These are phyloP conservation scores for Micromys minutus DNA, from an alignment of 2,113 vertebrate genomes.

Conservation along the genomic window DNA sequence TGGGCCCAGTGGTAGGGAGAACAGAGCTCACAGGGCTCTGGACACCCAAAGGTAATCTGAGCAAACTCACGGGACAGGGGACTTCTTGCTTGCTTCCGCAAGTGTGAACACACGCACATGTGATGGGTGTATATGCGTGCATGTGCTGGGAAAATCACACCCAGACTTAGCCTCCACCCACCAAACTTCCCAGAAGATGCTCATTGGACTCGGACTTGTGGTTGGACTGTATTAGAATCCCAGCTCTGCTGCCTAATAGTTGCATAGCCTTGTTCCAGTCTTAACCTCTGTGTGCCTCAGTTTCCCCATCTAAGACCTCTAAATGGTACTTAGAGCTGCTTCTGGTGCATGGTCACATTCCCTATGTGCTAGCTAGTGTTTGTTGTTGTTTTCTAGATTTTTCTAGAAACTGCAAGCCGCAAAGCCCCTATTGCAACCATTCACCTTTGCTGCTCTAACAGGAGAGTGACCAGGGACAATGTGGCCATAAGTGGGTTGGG, in stretches of 20 bases:
- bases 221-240: not conserved
- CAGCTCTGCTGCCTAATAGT: not conserved
- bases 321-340: not conserved
- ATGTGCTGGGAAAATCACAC: not conserved
- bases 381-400: not conserved
- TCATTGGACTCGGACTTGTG: not conserved
- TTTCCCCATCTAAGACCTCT: not conserved
- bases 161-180: not conserved
- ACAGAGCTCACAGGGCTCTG: not conserved
- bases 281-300: not conserved
- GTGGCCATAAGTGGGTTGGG: not conserved
- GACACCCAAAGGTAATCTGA: not conserved
- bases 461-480: not conserved
- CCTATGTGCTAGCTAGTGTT: not conserved
- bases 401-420: not conserved
- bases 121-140: not conserved
- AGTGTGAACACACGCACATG: not conserved
- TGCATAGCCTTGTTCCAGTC: not conserved
- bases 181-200: not conserved
- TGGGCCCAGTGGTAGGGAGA: not conserved
- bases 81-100: not conserved
- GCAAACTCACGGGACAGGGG: not conserved
- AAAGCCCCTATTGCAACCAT: not conserved
- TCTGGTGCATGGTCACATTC: not conserved
- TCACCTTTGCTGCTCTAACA: not conserved